These are phyloP conservation scores for Eurypyga helias DNA, from an alignment of 2,113 vertebrate species.

Conservation along the genomic window DNA sequence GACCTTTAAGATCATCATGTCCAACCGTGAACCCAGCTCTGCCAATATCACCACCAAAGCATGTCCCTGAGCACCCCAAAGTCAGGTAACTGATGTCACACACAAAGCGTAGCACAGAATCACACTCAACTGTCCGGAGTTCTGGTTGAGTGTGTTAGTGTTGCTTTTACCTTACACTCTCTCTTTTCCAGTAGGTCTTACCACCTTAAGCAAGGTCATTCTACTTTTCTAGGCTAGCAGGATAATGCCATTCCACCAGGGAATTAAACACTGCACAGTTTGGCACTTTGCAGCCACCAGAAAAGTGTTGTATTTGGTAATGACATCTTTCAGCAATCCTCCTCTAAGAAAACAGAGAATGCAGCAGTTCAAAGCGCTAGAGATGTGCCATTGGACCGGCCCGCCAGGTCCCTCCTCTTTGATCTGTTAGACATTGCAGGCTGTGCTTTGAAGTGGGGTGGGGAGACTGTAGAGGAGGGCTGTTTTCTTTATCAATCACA, in stretches of 20 bases:
- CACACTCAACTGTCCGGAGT: not conserved
- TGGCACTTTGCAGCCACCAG: not conserved
- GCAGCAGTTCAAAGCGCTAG: not conserved
- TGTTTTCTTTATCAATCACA: not conserved
- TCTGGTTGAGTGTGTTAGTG: accelerated
- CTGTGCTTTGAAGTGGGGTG: not conserved
- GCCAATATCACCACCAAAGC: no score
- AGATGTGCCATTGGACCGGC: not conserved
- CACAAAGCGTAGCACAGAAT: not conserved
- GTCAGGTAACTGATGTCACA: accelerated
- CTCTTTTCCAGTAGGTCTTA: not conserved
- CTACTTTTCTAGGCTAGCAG: not conserved
- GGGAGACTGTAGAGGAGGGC: not conserved
- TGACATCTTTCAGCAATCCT: not conserved
- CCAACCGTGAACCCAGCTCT: no score
- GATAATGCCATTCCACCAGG: not conserved
- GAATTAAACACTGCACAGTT: not conserved
- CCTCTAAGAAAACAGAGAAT: not conserved
- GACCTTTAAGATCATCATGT: no score
- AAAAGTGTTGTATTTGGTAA: not conserved
- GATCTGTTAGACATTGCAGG: accelerated
- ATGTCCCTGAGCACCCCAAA: no score
- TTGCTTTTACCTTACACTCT: not conserved
- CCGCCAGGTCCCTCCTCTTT: not conserved
- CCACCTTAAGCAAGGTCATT: not conserved